These are phyloP conservation scores for Sebastes iracundus DNA, from an alignment of 2,797 vertebrate species.

Conservation along the genomic window DNA sequence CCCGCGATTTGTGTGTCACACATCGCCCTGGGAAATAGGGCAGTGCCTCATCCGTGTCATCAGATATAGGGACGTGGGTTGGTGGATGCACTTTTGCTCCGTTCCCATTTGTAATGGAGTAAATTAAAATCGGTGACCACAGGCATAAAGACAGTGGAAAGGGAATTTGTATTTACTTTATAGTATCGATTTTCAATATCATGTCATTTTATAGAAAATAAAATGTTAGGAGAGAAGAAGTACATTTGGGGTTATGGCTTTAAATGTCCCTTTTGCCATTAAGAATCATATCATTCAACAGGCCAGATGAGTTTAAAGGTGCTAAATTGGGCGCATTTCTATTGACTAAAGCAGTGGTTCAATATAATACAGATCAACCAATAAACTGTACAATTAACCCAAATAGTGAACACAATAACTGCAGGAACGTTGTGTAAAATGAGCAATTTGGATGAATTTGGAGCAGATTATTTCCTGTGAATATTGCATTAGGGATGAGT, in stretches of 20 bases:
- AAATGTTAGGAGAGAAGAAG: not conserved
- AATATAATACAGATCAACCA: no score
- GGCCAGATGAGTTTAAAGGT: not conserved
- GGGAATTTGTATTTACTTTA: not conserved
- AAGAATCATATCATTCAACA: not conserved
- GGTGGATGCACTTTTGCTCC: conserved; percentile 55
- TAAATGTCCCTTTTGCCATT: not conserved
- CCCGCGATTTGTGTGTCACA: conserved; percentile 69
- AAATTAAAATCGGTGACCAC: conserved; percentile 56
- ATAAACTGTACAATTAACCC: no score
- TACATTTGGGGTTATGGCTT: not conserved
- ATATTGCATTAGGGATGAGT: no score
- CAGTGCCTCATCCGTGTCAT: conserved; percentile 65
- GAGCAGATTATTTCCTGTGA: no score
- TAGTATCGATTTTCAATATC: not conserved
- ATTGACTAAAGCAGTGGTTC: no score
- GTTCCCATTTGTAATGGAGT: conserved; percentile 43
- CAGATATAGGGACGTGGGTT: conserved; percentile 45
- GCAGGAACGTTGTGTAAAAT: no score
- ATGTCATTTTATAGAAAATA: not conserved
- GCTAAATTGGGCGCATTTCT: no score
- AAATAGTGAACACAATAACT: no score
- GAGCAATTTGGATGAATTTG: no score
- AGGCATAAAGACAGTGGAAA: conserved; percentile 2
- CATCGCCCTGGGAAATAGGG: conserved; percentile 73